phyloP scores from a whole-genome alignment of 2,888 invertebrate species.

The Hydropsyche betteni region DNA sequence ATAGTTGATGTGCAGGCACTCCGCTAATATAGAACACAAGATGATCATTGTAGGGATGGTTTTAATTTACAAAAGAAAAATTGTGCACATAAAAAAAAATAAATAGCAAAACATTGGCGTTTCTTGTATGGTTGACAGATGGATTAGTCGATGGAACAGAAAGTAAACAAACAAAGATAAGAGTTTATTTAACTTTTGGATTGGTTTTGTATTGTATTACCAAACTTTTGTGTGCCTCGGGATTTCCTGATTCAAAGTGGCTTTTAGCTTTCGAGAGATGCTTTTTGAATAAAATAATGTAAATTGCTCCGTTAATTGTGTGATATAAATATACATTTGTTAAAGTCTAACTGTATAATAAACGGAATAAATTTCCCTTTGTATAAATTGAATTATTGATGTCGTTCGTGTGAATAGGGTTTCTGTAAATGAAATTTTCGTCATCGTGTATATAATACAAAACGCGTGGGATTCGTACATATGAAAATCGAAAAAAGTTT shows the following conservation, averaged over 20 bases:
- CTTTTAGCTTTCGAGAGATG: neutral
- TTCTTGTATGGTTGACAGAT: slow-evolving; percentile 9
- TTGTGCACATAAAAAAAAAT: slow-evolving; percentile 13
- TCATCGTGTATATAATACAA: neutral
- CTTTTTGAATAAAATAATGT: slow-evolving; percentile 10
- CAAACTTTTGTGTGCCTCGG: slow-evolving; percentile 13
- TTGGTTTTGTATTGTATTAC: slow-evolving; percentile 21
- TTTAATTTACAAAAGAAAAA: neutral
- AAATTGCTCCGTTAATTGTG: neutral
- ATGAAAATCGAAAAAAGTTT: neutral
- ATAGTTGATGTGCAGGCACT: slow-evolving; percentile 82
- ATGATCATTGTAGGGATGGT: no score
- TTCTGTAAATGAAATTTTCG: neutral
- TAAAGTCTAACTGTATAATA: neutral
- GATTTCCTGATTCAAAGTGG: neutral
- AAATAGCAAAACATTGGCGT: slow-evolving; percentile 5
- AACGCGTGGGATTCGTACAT: neutral
- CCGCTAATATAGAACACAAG: slow-evolving; percentile 64
- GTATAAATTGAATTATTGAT: no score
- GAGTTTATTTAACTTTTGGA: slow-evolving; percentile 21
- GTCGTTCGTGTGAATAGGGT: neutral
- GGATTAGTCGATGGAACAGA: slow-evolving; percentile 24
- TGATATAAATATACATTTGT: slow-evolving; percentile 17
- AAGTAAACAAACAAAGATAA: slow-evolving; percentile 26
- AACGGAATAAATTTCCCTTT: no score